Evolutionary conservation across 2,888 invertebrate genomes (phyloP), one percentile per base, ranked within the genome.

Genomic region (Entomobrya multifasciata): DNA sequence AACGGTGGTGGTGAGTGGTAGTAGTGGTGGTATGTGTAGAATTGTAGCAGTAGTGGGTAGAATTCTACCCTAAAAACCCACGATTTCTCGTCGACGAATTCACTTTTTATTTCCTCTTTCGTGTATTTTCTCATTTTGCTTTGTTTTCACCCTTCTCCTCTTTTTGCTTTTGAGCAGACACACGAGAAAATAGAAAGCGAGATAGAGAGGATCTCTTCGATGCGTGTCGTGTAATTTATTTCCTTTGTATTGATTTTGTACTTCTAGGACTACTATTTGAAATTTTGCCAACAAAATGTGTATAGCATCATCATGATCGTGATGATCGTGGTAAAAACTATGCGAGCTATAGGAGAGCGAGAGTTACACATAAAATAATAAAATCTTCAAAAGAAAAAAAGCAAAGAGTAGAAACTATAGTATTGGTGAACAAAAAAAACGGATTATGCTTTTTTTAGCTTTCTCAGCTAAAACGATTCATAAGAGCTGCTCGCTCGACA

Each of bases 201-300:
- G 65, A 49, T 1, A 25, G 25, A 41, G 41, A 57, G 49, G 86
- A 74, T 86, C 74, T 79, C 60, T 62, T 76, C 74, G 76, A 86
- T 87, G 82, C 83, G 82, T 82, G 82, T 83, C 82, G 78, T 81
- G 82, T 82, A 82, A 86, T 87, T 82, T 78, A 83, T 87, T 81
- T 87, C 78, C 83, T 83, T 87, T 87, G 87, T 87, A 87, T 87
- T 87, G 82, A 87, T 87, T 83, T 87, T 87, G 70, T 78, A 76
- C 77, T 41, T 62, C 47, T 62, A 62, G 47, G 17, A 13, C 27
- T 44, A 52, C 57, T 78, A 83, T 83, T 87, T 87, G 87, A 83
- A 83, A 78, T 83, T 82, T 83, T 87, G 87, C 82, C 87, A 87
- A 87, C 62, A 55, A 84, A 70, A 65, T 65, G 25, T 57, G 49